Conservation (phyloP, 2,797 vertebrate genomes). For the Spheniscus humboldti region DNA sequence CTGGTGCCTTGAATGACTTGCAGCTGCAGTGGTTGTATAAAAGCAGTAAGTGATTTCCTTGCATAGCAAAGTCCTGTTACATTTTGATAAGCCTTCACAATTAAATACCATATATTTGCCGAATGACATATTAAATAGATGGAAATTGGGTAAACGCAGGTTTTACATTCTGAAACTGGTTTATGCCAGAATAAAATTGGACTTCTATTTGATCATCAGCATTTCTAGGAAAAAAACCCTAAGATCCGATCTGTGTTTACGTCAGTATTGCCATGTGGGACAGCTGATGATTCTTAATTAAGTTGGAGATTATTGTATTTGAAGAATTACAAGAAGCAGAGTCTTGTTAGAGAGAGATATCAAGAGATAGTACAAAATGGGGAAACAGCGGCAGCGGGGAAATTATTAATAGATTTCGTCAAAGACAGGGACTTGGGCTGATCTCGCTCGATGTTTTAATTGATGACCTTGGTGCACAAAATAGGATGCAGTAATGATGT, state of each 20-base stretch:
- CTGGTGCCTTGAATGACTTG: neutral
- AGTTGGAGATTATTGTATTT: neutral
- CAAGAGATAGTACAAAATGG: neutral
- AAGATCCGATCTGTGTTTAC: accelerated
- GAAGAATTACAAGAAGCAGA: neutral
- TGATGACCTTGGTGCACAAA: neutral
- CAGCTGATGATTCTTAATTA: neutral
- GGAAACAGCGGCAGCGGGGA: neutral
- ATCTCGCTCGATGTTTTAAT: neutral
- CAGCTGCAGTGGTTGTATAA: neutral
- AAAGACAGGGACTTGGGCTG: neutral
- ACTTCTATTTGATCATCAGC: neutral
- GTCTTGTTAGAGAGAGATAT: neutral
- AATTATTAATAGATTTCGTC: neutral
- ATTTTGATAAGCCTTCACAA: neutral
- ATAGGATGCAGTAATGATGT: neutral
- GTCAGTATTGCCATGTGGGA: neutral
- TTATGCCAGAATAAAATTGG: neutral
- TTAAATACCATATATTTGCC: neutral
- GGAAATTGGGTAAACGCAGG: neutral
- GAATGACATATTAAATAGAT: neutral
- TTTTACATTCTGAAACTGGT: neutral
- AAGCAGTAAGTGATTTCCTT: neutral
- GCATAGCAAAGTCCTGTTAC: neutral
- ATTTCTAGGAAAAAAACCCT: neutral